phyloP scores from a whole-genome alignment of 2,888 invertebrate genomes.

The Lasius platythorax region DNA sequence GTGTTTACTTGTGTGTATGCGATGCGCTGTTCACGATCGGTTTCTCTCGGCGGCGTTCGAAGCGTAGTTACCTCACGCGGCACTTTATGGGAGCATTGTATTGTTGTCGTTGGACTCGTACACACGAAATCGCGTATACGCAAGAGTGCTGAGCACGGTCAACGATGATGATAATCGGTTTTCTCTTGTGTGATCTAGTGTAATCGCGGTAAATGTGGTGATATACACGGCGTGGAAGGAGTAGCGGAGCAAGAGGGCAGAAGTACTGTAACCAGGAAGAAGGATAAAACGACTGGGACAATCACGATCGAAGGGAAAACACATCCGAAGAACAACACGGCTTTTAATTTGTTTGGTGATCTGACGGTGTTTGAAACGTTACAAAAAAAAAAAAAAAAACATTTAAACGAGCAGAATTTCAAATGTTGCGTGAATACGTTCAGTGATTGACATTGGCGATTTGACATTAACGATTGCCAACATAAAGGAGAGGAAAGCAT shows the following conservation, averaged over 20 bases:
- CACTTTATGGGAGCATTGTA: slow-evolving; percentile 30
- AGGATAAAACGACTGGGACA: not conserved
- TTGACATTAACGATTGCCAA: not conserved
- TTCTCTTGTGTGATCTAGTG: slow-evolving; percentile 66
- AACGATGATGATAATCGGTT: slow-evolving; percentile 38
- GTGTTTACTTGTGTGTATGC: slow-evolving; percentile 5
- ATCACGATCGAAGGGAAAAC: not conserved
- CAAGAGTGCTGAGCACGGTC: not conserved
- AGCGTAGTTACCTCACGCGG: slow-evolving; percentile 53
- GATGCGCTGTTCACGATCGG: slow-evolving; percentile 37
- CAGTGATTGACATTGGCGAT: not conserved
- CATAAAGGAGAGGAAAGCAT: not conserved
- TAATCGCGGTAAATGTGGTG: slow-evolving; percentile 72
- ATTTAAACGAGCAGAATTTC: not conserved
- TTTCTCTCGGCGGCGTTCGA: slow-evolving; percentile 38
- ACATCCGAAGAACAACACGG: not conserved
- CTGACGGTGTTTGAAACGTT: not conserved
- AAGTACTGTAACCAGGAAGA: slow-evolving; percentile 27
- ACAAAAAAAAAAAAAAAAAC: not conserved
- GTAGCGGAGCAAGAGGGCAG: slow-evolving; percentile 52
- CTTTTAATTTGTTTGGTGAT: not conserved
- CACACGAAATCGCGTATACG: not conserved
- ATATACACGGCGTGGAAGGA: slow-evolving; percentile 65
- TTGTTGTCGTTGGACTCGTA: slow-evolving; percentile 14
- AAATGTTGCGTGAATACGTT: not conserved